Evolutionary conservation across 2,888 invertebrate species (phyloP), one percentile per base, ranked within the genome.

Genomic region (Blastobasis adustella): DNA sequence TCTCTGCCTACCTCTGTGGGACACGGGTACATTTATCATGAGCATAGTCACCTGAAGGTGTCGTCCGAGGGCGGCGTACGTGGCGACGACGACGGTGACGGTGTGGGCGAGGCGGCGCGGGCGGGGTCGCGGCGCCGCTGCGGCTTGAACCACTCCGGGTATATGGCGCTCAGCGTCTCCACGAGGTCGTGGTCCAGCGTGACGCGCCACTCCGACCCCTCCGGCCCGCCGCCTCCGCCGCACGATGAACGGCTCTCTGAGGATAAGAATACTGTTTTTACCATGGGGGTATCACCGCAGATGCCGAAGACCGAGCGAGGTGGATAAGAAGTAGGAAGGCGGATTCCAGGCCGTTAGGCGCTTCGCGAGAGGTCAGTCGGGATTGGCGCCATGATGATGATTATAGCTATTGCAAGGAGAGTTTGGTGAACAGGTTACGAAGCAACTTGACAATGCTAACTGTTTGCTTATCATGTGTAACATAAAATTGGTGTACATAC

Each of bases 121-220:
- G 79, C 77, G 61, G 80, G 79, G 65, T 82, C 86, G 59, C 81
- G 81, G 59, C 81, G 77, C 61, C 79, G 79, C 73, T 85, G 85
- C 65, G 83, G 83, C 78, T 94, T 94, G 90, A 97, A 96, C 96
- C 96, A 97, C 93, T 95, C 96, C 68, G 96, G 96, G 90, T 96
- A 96, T 84, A 96, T 95, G 72, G 95, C 94, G 82, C 95, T 94
- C 77, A 97, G 94, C 78, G 96, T 96, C 88, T 96, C 95, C 82
- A 96, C 93, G 74, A 96, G 92, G 90, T 96, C 96, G 90, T 95
- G 93, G 91, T 96, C 96, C 90, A 96, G 92, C 87, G 96, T 95
- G 81, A 96, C 93, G 90, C 94, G 94, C 96, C 96, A 96, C 83
- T 92, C 92, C 89, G 93, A 91, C 74, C 89, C 90, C 78, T 90